Percentiles rank a stretch among this genome's conserved stretches.
Evolutionary conservation across 2,797 vertebrate species (phyloP).

Genomic region (Tachyglossus aculeatus): DNA sequence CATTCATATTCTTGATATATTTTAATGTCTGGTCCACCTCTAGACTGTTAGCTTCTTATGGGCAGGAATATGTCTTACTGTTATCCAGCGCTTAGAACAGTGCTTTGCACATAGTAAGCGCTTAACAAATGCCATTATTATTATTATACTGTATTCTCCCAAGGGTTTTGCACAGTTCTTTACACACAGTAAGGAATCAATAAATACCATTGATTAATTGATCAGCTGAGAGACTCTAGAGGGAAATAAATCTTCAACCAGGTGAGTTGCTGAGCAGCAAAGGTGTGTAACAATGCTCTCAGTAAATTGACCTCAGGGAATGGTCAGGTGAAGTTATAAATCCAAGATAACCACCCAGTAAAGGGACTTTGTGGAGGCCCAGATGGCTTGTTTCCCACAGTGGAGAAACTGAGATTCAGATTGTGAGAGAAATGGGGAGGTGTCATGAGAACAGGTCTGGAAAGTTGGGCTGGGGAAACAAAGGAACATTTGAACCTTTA

Average conservation of each 20-base stretch:
- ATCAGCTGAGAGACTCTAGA: no score
- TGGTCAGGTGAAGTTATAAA: not conserved
- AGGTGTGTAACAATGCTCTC: rapidly evolving
- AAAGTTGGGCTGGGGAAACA: not conserved
- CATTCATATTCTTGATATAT: no score
- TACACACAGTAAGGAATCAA: no score
- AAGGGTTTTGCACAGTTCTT: no score
- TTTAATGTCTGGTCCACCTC: no score
- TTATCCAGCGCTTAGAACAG: no score
- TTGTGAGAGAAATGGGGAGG: not conserved
- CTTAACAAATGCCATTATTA: no score
- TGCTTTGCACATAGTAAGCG: no score
- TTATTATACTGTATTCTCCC: no score
- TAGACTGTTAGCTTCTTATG: no score
- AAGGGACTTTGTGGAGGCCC: not conserved
- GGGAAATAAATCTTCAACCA: constrained; percentile 4
- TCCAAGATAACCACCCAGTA: not conserved
- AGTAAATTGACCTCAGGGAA: not conserved
- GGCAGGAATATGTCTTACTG: no score
- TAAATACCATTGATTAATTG: no score
- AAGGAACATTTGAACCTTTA: not conserved
- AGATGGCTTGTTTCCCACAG: not conserved
- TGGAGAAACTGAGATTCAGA: not conserved
- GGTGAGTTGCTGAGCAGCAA: not conserved
- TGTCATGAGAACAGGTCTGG: not conserved